Conservation (phyloP, 2,113 vertebrate species). For the Mus pahari region DNA sequence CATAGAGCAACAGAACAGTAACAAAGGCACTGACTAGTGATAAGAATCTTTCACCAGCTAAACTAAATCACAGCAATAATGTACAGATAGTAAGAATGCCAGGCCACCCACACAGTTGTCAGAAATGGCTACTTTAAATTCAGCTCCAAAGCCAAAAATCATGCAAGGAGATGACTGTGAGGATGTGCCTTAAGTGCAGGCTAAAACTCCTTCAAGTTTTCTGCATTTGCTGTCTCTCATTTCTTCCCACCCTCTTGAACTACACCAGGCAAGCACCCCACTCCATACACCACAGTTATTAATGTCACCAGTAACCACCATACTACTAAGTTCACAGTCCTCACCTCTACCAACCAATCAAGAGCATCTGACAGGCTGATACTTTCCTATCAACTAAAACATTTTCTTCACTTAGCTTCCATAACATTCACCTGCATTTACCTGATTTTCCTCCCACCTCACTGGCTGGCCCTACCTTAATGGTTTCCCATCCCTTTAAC, state of each 20-base stretch:
- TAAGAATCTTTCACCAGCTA: neutral
- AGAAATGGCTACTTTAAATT: neutral
- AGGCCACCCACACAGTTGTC: neutral
- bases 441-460: neutral
- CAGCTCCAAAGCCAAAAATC: neutral
- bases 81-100: neutral
- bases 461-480: neutral
- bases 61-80: neutral
- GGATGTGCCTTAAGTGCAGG: neutral
- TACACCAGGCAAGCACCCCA: neutral
- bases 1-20: neutral
- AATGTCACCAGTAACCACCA: neutral
- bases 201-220: neutral
- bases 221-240: neutral
- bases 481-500: neutral
- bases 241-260: neutral
- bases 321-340: neutral
- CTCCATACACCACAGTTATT: neutral
- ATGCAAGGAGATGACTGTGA: neutral
- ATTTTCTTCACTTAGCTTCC: conserved; percentile 44
- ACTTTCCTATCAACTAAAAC: neutral
- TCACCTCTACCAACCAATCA: neutral
- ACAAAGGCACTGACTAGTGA: neutral
- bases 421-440: neutral
- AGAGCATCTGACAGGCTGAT: neutral